Evolutionary conservation across 2,888 invertebrate genomes (phyloP), one percentile per base, ranked within the genome.

Genomic region (Pinctada fucata): DNA sequence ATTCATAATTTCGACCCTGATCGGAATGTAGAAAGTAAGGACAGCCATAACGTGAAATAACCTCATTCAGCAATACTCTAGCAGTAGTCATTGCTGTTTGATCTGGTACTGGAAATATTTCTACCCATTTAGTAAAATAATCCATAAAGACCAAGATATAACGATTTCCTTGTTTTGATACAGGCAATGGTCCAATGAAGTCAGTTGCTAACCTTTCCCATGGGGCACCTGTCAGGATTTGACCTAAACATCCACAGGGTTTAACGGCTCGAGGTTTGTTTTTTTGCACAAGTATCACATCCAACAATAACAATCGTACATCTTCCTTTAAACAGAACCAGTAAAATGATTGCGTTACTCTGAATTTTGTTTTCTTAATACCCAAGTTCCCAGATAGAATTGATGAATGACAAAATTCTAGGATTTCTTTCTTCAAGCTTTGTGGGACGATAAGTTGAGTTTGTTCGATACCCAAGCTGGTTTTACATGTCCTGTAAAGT

Each of bases 221-320:
- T 10, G 79, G 76, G 45, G 68, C 13, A 95, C 96, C 88, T 97
- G 98, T 93, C 96, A 97, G 48, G 95, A 96, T 90, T 98, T 98
- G 6, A 13, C 67, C 48, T 5, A 79, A 51, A 31, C 16, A 13
- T n/a, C 51, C 75, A 31, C 51, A 58, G 10, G 68, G 63, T 8
- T 63, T 48, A 6, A 51, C 45, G 1, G 50, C n/a, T 5, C 72
- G 52, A 16, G 52, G 70, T 58, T 79, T 79, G 52, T 13, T 68
- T 31, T 31, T 45, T 50, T 50, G 66, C 64, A 72, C 79, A 79
- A 6, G 16, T 72, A 8, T 65, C n/a, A 76, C 76, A 79, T 13
- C 31, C 4, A 10, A 10, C 31, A 8, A 74, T 49, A 31, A 76
- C 10, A 52, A n/a, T 51, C 48, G n/a, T 47, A 76, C 65, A 47